phyloP scores from a whole-genome alignment of 2,888 invertebrate genomes.

The Malthinus seriepunctatus region DNA sequence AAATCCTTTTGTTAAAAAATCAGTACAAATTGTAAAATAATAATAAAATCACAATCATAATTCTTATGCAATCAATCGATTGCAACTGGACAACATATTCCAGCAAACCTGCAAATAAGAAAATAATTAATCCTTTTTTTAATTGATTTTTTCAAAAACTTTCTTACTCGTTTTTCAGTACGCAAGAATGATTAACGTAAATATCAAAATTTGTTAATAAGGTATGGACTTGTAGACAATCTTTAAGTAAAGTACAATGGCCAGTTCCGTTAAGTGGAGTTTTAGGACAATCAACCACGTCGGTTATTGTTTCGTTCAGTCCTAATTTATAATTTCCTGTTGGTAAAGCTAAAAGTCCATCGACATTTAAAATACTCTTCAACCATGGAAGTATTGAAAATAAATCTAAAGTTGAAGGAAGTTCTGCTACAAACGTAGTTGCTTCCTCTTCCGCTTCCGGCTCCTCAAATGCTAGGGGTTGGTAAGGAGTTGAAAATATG shows the following conservation, averaged over 20 bases:
- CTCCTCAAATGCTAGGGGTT: no score
- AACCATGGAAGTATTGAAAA: constrained; percentile 8
- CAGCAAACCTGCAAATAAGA: constrained; percentile 17
- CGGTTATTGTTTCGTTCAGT: constrained; percentile 15
- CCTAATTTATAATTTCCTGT: constrained; percentile 17
- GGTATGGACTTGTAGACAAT: constrained; percentile 10
- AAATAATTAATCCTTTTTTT: background rate
- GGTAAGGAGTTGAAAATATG: no score
- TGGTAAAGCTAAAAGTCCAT: constrained; percentile 12
- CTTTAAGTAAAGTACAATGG: constrained; percentile 16
- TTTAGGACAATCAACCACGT: constrained; percentile 16
- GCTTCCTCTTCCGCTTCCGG: no score
- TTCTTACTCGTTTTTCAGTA: constrained; percentile 17
- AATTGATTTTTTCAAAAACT: background rate
- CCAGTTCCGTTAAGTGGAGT: constrained; percentile 16
- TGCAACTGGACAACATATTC: constrained; percentile 19
- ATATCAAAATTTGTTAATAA: constrained; percentile 1
- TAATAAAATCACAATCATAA: no score
- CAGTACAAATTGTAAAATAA: no score
- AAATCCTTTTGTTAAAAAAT: no score
- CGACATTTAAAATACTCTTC: constrained; percentile 6
- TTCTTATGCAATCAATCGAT: no score
- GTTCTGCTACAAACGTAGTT: no score
- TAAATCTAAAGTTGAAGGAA: background rate
- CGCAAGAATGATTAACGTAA: constrained; percentile 18